Evolutionary conservation across 64 coral and sea anemone species (phyloP), one percentile per base, ranked within the genome.

Genomic region (Montipora efflorescens): DNA sequence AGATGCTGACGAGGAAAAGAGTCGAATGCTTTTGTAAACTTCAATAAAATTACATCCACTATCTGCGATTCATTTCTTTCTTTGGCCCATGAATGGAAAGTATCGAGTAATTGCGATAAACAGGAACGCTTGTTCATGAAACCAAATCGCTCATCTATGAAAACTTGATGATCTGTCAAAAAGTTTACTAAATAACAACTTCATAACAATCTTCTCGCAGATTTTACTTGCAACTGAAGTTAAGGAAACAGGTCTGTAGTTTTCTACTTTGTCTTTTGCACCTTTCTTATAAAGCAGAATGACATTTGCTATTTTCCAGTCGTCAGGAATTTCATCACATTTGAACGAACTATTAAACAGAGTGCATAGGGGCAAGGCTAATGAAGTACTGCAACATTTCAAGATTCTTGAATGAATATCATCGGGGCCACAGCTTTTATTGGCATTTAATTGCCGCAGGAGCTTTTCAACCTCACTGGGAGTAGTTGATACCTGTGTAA

Each of bases 251-350:
- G 23, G 23, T 23, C 23, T 23, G 23, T 23, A 23, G 23, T 23
- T 23, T 23, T 64, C 80, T 83, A 64, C 18, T 64, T 55, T 61
- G 52, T n/a, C 18, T 83, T 83, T 83, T n/a, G 52, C 61, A 61
- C 80, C 80, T 64, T 59, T 83, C 61, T 83, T 83, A 20, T 61
- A 59, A 44, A 83, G 18, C 61, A 57, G 80, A 55, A 83, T 64
- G 25, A 83, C 80, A 59, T 83, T 55, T 83, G 80, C 80, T 83
- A 83, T 83, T 83, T 83, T 59, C 52, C 80, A 83, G 53, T 83
- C 80, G 25, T 55, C 80, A n/a, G 80, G 50, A 61, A 83, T 83
- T 83, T 61, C 18, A 61, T 18, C 25, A 25, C 61, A n/a, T 55
- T 64, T n/a, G 15, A 83, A 61, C 62, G 80, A 83, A 61, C 0